Evolutionary conservation across 2,113 vertebrate genomes (phyloP).

Genomic region (Bos indicus): DNA sequence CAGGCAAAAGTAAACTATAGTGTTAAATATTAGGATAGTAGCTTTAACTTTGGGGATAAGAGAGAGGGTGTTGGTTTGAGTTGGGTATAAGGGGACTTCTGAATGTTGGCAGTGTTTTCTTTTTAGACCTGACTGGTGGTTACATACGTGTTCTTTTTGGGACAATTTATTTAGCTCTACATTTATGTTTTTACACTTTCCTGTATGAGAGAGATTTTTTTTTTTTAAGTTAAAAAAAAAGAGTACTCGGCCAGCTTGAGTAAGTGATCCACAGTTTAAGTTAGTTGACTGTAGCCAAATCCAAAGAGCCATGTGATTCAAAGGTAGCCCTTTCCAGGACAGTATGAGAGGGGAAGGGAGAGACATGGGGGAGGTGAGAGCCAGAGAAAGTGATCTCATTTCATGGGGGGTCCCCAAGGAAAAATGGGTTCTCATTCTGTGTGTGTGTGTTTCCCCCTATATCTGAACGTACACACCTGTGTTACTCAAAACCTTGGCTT

Average conservation of each 20-base stretch:
- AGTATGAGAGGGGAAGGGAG: not conserved
- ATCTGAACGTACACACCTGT: not conserved
- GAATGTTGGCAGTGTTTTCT: not conserved
- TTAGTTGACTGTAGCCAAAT: not conserved
- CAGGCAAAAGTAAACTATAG: not conserved
- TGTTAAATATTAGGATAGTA: not conserved
- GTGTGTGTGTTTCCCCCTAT: not conserved
- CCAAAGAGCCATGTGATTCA: not conserved
- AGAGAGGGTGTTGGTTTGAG: not conserved
- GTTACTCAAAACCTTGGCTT: not conserved
- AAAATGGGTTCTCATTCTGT: not conserved
- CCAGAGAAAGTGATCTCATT: not conserved
- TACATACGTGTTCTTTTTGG: not conserved
- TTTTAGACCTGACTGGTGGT: not conserved
- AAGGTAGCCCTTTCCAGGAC: not conserved
- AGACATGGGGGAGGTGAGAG: not conserved
- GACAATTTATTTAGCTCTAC: not conserved
- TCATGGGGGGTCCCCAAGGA: not conserved
- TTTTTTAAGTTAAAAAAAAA: not conserved
- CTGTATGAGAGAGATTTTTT: not conserved
- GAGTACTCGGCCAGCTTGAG: not conserved
- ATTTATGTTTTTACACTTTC: not conserved
- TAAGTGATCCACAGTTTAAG: not conserved
- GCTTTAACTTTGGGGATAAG: not conserved
- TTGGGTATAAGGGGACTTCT: not conserved